phyloP scores from a whole-genome alignment of 2,888 invertebrate species.

The Sphaerophoria rueppellii region DNA sequence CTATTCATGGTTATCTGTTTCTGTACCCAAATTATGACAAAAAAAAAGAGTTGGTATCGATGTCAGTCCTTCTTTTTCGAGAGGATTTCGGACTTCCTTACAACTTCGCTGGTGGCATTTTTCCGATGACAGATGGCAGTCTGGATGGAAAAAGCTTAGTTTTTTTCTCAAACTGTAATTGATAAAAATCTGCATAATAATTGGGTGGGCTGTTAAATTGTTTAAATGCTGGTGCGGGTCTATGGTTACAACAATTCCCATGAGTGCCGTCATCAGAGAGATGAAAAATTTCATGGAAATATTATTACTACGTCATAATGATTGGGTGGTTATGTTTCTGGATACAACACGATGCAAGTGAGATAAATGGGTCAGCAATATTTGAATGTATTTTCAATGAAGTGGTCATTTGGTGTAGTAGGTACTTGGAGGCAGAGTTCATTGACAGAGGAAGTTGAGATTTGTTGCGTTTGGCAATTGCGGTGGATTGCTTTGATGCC shows the following conservation, averaged over 20 bases:
- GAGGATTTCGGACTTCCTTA: conserved; percentile 15
- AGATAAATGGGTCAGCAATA: conserved; percentile 64
- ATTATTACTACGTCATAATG: not conserved
- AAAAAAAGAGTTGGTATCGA: not conserved
- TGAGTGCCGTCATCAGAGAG: not conserved
- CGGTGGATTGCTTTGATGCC: not conserved
- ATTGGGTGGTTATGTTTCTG: conserved; percentile 22
- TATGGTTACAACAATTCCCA: conserved; percentile 12
- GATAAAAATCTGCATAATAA: conserved; percentile 60
- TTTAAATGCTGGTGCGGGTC: conserved; percentile 26
- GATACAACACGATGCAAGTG: conserved; percentile 43
- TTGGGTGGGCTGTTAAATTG: conserved; percentile 34
- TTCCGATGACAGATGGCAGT: conserved; percentile 62
- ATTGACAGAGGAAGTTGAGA: conserved; percentile 33
- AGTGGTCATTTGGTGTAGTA: conserved; percentile 3
- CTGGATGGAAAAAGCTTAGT: conserved; percentile 50
- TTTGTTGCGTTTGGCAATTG: not conserved
- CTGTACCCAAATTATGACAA: not conserved
- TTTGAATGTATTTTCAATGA: conserved; percentile 42
- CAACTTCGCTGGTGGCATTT: conserved; percentile 52
- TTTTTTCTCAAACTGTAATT: conserved; percentile 51
- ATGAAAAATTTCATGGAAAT: conserved; percentile 20
- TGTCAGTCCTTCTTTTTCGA: conserved; percentile 3
- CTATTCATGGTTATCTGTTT: not conserved
- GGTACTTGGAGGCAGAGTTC: not conserved